Percentiles rank a stretch among this genome's conserved stretches.
Evolutionary conservation across 2,113 vertebrate genomes (phyloP).

Genomic region (Ciconia maguari): DNA sequence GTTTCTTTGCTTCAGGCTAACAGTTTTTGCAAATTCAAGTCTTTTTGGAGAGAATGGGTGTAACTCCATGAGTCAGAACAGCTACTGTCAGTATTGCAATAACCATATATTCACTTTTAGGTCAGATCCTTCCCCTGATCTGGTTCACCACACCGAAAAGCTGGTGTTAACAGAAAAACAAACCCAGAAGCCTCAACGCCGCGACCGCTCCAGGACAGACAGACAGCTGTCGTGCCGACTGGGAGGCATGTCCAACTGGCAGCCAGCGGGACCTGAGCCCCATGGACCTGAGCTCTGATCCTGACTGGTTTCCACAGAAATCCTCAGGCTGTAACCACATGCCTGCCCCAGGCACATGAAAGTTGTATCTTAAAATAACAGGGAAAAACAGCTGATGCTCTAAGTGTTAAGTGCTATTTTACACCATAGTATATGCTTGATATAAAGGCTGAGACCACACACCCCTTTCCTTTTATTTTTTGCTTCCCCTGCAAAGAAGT

Average conservation of each 20-base stretch:
- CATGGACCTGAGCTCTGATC: not conserved
- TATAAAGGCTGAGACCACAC: not conserved
- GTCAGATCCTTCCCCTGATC: not conserved
- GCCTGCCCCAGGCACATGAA: not conserved
- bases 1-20: slow-evolving; percentile 24
- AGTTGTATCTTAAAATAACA: not conserved
- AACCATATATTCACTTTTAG: not conserved
- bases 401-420: not conserved
- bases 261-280: not conserved
- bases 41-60: slow-evolving; percentile 5
- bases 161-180: not conserved
- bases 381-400: not conserved
- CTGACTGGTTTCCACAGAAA: not conserved
- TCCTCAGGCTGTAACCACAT: not conserved
- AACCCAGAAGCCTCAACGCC: not conserved
- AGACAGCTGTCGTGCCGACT: fast-evolving
- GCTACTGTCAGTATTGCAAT: not conserved
- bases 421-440: not conserved
- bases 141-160: not conserved
- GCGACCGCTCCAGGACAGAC: not conserved
- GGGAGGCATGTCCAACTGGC: not conserved
- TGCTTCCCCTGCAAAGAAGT: not conserved
- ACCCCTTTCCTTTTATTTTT: not conserved
- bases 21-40: not conserved
- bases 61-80: slow-evolving; percentile 11